Base-by-base conservation (phyloP, 2,113 vertebrate genomes). In the Carassius auratus region DNA sequence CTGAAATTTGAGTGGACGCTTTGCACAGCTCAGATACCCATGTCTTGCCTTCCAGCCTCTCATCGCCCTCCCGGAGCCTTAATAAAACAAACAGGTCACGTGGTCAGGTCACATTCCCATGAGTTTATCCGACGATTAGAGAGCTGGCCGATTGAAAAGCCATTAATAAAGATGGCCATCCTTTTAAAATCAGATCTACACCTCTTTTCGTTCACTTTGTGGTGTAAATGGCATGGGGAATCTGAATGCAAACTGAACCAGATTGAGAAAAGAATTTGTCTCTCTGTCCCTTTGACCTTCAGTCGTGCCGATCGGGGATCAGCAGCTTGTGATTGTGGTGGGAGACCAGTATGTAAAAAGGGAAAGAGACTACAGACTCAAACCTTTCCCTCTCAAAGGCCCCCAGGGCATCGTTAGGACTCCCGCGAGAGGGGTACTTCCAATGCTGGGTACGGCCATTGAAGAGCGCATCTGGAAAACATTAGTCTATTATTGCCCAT, bases 401-500 rank as follows among this genome's bases (percentile, higher is more conserved):
- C 93, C n/a, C 92, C 83, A 89, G 92, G 92, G 92, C 91, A 90
- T 91, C 87, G 89, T 94, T 93, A 94, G 91, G 91, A 87, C 91
- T 83, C 64, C 90, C 83, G 89, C 85, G 84, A 90, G 90, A 89
- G 88, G 86, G 90, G 87, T 90, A 90, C 90, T 91, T 93, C 88
- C 88, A 93, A 87, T 84, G 85, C 89, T 92, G 90, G 90, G 84
- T 86, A 82, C 74, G 77, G 81, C 89, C 81, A 88, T 82, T 91
- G 89, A 92, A 85, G 84, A 91, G 86, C 86, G 85, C 92, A 95
- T 95, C 93, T 94, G 94, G 93, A 94, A 94, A 88, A 87, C 89
- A 95, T 95, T 94, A 94, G 1, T 76, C 89, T 90, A 88, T 86
- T 91, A 86, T 90, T 87, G 90, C 91, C 92, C 52, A 76, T 76